Base-by-base conservation (phyloP, 2,797 vertebrate species). In the Lagorchestes hirsutus region DNA sequence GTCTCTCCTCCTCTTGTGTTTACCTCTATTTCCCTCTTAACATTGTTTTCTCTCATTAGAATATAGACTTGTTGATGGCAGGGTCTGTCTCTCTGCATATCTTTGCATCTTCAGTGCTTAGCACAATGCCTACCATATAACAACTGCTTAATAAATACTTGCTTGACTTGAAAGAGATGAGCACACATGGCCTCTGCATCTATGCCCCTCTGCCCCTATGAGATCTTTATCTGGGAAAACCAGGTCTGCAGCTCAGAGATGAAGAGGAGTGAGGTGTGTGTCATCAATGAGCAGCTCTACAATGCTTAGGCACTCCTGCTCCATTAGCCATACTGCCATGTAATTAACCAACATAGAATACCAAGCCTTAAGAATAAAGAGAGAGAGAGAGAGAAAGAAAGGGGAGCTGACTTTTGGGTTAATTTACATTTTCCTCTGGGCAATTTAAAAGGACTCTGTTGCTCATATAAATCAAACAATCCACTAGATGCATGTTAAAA, bases 391-490 rank as follows among this genome's bases (percentile, higher is more conserved):
- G 4, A 91, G 4, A 31, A 9, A 40, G 54, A 55, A n/a, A 55
- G 8, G 6, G 52, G 4, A n/a, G 28, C 29, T 22, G 13, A 91
- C 31, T 91, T 97, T 93, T 93, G 40, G 90, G 91, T 58, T n/a
- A 92, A 93, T 31, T 93, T 93, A 10, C 87, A 90, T 94, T 62
- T 95, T 55, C 93, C 55, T 95, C 8, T 14, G 94, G 55, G 92
- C 90, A 82, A 59, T 92, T 95, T 14, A 92, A 96, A 97, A 94
- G 90, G 92, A 93, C 91, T 31, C 93, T 96, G 90, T 96, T 58
- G 55, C 46, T 91, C 5, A 31, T 95, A 55, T 93, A 93, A 96
- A 87, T 94, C 91, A 97, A 95, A 57, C 57, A 94, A 67, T 57
- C n/a, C 95, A 93, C 54, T 92, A 90, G 92, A 94, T 58, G 58